Conservation (phyloP, 2,113 vertebrate genomes). For the Chinchilla lanigera region DNA sequence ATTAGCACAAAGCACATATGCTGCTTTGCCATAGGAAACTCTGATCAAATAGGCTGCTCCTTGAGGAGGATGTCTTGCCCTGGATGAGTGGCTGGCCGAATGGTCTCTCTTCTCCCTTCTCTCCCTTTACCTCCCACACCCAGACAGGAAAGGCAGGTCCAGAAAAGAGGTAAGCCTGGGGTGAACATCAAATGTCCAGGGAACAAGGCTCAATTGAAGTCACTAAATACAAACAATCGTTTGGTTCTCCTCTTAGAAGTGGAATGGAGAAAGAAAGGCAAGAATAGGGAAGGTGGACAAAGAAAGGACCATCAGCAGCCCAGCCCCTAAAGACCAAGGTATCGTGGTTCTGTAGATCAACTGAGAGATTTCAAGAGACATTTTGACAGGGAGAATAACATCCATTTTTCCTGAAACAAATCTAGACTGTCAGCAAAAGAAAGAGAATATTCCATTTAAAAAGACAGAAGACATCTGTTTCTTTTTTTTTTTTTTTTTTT, state of each 20-base stretch:
- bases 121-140: background rate
- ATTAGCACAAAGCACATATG: background rate
- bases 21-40: background rate
- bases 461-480: background rate
- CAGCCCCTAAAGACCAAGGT: background rate
- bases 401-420: constrained; percentile 53
- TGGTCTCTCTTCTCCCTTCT: background rate
- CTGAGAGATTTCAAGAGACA: constrained; percentile 19
- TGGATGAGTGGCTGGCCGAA: background rate
- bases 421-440: constrained; percentile 30
- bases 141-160: background rate
- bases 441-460: constrained; percentile 18
- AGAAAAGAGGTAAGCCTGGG: background rate
- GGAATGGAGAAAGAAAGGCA: constrained; percentile 39
- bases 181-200: background rate
- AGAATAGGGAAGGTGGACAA: background rate
- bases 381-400: constrained; percentile 6
- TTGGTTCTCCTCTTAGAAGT: background rate
- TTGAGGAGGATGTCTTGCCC: background rate
- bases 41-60: background rate
- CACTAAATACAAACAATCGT: background rate
- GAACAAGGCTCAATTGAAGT: constrained; percentile 8
- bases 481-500: too few relatives aligned
- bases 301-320: background rate
- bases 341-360: constrained; percentile 21